Conservation (phyloP, 2,113 vertebrate genomes). For the Herpetotheres cachinnans region DNA sequence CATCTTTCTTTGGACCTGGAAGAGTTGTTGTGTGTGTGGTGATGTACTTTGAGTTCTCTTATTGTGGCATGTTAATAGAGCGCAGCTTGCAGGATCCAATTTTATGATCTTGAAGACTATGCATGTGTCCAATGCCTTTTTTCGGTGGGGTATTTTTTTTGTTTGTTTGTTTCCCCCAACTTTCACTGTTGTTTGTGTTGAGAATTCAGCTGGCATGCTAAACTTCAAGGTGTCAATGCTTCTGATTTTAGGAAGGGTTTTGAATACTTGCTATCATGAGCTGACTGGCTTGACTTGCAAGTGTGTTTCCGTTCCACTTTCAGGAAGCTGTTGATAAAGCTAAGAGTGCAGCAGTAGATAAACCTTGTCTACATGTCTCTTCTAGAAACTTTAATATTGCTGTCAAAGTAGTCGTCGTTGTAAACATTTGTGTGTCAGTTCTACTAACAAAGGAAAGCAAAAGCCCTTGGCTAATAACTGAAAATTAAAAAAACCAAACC, state of each 20-base stretch:
- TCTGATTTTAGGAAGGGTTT: conserved; percentile 44
- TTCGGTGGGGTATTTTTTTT: no score
- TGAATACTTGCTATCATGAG: conserved; percentile 15
- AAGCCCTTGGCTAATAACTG: not conserved
- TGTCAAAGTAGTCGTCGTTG: not conserved
- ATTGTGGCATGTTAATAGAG: not conserved
- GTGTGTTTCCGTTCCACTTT: conserved; percentile 50
- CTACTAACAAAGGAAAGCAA: not conserved
- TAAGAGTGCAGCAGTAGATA: not conserved
- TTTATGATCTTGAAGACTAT: not conserved
- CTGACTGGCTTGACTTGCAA: conserved; percentile 35
- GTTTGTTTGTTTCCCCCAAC: not conserved
- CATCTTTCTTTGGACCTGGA: not conserved
- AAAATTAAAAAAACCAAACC: not conserved
- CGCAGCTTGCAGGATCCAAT: not conserved
- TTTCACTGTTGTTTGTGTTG: not conserved
- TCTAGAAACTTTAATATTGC: not conserved
- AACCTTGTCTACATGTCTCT: conserved; percentile 12
- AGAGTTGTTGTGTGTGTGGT: not conserved
- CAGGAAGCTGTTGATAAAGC: conserved; percentile 35
- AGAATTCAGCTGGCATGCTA: not conserved
- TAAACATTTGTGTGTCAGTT: not conserved
- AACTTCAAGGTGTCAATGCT: conserved; percentile 8
- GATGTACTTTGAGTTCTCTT: not conserved
- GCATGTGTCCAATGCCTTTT: not conserved